These are phyloP conservation scores for Lasioglossum leucozonium DNA, from an alignment of 2,888 invertebrate species.

Conservation along the genomic window DNA sequence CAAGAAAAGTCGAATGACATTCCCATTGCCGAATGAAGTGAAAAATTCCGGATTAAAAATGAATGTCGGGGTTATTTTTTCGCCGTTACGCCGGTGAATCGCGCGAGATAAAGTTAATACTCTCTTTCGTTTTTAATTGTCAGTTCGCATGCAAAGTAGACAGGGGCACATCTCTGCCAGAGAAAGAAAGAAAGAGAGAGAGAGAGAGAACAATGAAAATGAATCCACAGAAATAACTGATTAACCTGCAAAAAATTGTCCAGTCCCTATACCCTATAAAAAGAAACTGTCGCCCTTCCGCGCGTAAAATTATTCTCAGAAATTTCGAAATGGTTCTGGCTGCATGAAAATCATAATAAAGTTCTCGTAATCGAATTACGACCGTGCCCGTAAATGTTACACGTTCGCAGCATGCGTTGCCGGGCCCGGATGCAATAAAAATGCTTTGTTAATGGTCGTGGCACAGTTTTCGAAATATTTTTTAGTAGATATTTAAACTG, in stretches of 20 bases:
- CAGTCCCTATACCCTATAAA: neutral
- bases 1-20: neutral
- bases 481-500: neutral
- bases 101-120: neutral
- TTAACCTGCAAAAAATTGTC: neutral
- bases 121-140: neutral
- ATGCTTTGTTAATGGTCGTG: neutral
- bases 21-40: neutral
- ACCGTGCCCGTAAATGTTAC: neutral
- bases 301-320: neutral
- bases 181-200: too few relatives aligned
- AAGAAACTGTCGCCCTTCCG: neutral
- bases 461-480: neutral
- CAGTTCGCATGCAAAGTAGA: neutral
- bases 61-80: neutral
- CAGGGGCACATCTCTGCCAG: neutral
- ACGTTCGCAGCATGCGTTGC: neutral
- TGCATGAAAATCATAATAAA: neutral
- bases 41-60: neutral
- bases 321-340: neutral
- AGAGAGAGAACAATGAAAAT: neutral
- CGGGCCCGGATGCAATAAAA: neutral
- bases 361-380: slow-evolving; percentile 3
- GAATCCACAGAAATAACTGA: neutral
- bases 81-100: neutral